Percentiles rank a stretch among this genome's conserved stretches.
These are phyloP conservation scores for Leptinotarsa lineolata DNA, from an alignment of 1,140 invertebrate genomes.

Conservation along the genomic window DNA sequence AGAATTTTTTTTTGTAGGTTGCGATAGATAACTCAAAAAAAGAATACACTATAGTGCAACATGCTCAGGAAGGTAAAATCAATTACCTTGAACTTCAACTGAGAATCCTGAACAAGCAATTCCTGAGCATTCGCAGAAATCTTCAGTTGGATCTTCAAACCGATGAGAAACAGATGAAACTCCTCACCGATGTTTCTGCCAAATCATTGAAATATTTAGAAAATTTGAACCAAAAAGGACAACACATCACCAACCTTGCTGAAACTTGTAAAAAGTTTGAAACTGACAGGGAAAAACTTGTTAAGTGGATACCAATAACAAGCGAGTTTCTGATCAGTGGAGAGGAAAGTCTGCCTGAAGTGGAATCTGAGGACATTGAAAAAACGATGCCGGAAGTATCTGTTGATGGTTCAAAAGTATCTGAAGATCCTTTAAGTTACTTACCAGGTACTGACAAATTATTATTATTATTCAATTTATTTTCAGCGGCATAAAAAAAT, in stretches of 20 bases:
- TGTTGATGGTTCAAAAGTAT: too few species aligned
- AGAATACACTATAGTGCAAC: slow-evolving; percentile 17
- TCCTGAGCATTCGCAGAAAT: slow-evolving; percentile 29
- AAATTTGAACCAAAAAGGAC: slow-evolving; percentile 37
- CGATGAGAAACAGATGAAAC: slow-evolving; percentile 45
- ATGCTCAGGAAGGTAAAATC: slow-evolving; percentile 28
- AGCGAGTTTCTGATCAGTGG: background rate
- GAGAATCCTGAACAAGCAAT: slow-evolving; percentile 22
- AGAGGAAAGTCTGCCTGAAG: background rate
- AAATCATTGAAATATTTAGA: slow-evolving; percentile 38
- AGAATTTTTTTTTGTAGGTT: background rate
- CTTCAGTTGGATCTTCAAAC: slow-evolving; percentile 36
- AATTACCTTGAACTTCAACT: slow-evolving; percentile 31
- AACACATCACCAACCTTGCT: slow-evolving; percentile 41
- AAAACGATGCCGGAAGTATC: too few species aligned
- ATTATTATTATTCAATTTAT: too few species aligned
- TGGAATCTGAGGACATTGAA: background rate
- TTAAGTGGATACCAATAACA: slow-evolving; percentile 31
- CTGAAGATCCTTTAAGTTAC: too few species aligned
- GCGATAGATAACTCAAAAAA: slow-evolving; percentile 25
- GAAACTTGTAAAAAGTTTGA: slow-evolving; percentile 47
- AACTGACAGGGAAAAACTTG: slow-evolving; percentile 44
- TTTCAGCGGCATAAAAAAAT: too few species aligned
- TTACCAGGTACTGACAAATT: too few species aligned
- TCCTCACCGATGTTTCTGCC: slow-evolving; percentile 40